These are phyloP conservation scores for Microctonus aethiopoides DNA, from an alignment of 2,888 invertebrate species.

Conservation along the genomic window DNA sequence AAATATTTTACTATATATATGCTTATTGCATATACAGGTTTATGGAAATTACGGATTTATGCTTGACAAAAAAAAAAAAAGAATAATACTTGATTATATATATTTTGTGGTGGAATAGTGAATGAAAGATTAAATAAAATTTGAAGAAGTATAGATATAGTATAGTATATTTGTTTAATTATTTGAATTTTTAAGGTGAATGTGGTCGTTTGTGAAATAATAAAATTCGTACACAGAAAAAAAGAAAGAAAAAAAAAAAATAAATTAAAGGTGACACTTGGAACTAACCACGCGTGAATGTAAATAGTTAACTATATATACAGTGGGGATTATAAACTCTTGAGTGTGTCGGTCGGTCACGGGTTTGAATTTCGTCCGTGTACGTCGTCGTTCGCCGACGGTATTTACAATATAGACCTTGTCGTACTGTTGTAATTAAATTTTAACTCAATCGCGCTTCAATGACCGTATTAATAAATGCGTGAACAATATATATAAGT, in stretches of 20 bases:
- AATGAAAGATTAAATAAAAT: background rate
- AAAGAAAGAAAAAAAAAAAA: background rate
- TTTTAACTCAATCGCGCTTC: conserved; percentile 28
- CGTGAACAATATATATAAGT: conserved; percentile 11
- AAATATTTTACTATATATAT: background rate
- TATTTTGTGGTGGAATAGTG: background rate
- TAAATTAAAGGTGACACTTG: background rate
- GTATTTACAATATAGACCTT: background rate
- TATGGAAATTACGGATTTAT: background rate
- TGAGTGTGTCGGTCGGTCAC: background rate
- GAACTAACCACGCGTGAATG: background rate
- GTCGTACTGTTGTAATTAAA: conserved; percentile 19
- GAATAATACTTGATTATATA: too few relatives aligned
- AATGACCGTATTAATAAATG: conserved; percentile 21
- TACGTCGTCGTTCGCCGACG: background rate
- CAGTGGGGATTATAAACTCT: background rate
- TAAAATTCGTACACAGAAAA: too few relatives aligned
- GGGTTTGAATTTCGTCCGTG: background rate
- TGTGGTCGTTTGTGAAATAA: too few relatives aligned
- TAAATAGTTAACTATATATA: background rate
- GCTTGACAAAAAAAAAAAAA: background rate
- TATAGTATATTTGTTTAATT: too few relatives aligned
- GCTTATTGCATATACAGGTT: background rate
- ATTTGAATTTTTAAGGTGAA: too few relatives aligned
- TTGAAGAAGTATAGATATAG: too few relatives aligned